Conservation (phyloP, 30 jellyfish, hydroid and myxozoan genomes). For the Chrysaora quinquecirrha region DNA sequence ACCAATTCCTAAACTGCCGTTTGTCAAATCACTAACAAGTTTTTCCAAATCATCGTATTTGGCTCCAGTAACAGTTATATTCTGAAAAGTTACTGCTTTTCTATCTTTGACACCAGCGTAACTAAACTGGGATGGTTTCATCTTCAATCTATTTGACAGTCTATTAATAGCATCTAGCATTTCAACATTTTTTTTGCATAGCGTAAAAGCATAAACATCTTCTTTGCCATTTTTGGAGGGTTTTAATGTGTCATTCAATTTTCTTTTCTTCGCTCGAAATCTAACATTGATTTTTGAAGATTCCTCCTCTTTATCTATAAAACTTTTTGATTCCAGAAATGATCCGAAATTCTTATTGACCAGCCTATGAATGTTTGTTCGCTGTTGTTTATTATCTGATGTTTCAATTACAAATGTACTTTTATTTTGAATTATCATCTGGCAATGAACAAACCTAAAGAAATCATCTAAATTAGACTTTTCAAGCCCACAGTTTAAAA, state of each 20-base stretch:
- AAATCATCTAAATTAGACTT: slow-evolving; percentile 19
- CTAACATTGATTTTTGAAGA: slow-evolving; percentile 47
- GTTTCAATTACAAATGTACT: slow-evolving; percentile 5
- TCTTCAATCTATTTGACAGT: slow-evolving; percentile 37
- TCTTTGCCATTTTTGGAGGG: background rate
- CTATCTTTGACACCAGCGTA: slow-evolving; percentile 89
- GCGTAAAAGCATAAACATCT: slow-evolving; percentile 9
- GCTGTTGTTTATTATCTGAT: slow-evolving; percentile 19
- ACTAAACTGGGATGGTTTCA: slow-evolving; percentile 35
- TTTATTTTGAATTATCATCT: slow-evolving; percentile 3
- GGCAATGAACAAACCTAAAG: slow-evolving; percentile 71
- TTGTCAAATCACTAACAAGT: background rate
- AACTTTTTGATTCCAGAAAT: slow-evolving; percentile 70
- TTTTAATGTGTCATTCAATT: background rate
- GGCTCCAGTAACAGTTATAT: slow-evolving; percentile 36
- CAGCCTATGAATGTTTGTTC: slow-evolving; percentile 58
- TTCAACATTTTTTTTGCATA: slow-evolving; percentile 65
- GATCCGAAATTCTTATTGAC: slow-evolving; percentile 54
- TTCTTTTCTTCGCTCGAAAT: slow-evolving; percentile 13
- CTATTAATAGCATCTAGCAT: slow-evolving; percentile 51
- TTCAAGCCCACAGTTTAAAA: slow-evolving; percentile 8
- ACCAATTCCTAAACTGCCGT: slow-evolving; percentile 28
- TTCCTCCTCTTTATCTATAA: background rate
- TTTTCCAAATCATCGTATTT: slow-evolving; percentile 6
- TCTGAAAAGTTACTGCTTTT: slow-evolving; percentile 76